Conservation (phyloP, 1,140 invertebrate species). For the Medauroidea extradentata region DNA sequence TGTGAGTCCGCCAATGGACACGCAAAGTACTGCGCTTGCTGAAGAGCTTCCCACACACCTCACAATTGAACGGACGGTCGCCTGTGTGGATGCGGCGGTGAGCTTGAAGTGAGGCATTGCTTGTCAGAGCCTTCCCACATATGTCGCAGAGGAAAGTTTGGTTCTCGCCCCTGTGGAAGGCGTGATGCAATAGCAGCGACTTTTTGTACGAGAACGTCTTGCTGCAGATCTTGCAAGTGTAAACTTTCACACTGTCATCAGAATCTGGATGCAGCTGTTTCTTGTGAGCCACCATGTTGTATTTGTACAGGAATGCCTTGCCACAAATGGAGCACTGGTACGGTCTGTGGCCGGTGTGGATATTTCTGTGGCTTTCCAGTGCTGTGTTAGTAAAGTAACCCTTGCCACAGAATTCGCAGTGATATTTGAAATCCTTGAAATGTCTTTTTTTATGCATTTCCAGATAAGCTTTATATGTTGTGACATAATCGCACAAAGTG, state of each 20-base stretch:
- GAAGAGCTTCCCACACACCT: constrained; percentile 59
- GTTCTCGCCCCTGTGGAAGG: not conserved
- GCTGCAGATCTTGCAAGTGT: constrained; percentile 18
- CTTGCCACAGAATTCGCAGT: constrained; percentile 16
- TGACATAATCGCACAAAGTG: constrained; percentile 34
- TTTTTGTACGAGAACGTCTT: constrained; percentile 41
- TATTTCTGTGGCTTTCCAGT: constrained; percentile 27
- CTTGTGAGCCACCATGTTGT: constrained; percentile 42
- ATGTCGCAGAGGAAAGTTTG: constrained; percentile 30
- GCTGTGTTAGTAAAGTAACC: constrained; percentile 19
- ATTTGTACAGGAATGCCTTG: constrained; percentile 49
- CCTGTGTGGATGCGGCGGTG: constrained; percentile 43
- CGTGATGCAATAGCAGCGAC: constrained; percentile 26
- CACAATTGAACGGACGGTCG: not conserved
- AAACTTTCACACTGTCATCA: not conserved
- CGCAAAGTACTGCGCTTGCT: constrained; percentile 51
- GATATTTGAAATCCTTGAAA: constrained; percentile 32
- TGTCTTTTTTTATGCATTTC: constrained; percentile 36
- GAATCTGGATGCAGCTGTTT: constrained; percentile 25
- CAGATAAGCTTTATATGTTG: constrained; percentile 31
- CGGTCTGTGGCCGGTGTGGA: constrained; percentile 25
- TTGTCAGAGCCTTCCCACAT: constrained; percentile 44
- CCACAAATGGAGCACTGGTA: constrained; percentile 47
- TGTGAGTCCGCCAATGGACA: constrained; percentile 64
- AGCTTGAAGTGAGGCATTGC: constrained; percentile 50